A percentile compares a stretch with the other conserved stretches of the same genome.
Evolutionary conservation across 2,113 vertebrate genomes (phyloP).

Genomic region (Erythrolamprus reginae): DNA sequence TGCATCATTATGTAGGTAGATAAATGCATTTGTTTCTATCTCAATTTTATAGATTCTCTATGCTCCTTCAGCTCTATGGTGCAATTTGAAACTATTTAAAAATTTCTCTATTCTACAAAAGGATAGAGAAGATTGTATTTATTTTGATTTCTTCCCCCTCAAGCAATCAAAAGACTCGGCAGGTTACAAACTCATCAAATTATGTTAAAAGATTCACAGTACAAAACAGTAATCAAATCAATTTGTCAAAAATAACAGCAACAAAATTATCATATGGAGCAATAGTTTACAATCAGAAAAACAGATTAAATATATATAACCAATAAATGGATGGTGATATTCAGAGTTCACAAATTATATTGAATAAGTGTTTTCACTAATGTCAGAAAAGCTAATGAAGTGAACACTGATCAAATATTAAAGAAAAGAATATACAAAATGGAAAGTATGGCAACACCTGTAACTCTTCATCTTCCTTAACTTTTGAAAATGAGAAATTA

Average conservation of each 20-base stretch:
- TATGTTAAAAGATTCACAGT: not conserved
- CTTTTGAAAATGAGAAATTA: not conserved
- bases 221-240: not conserved
- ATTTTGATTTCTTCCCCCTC: not conserved
- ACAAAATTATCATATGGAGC: not conserved
- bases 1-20: not conserved
- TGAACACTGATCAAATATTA: not conserved
- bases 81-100: not conserved
- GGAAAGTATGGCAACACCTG: not conserved
- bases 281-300: not conserved
- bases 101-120: not conserved
- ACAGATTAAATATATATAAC: not conserved
- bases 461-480: not conserved
- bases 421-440: not conserved
- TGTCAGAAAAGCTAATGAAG: not conserved
- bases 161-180: not conserved
- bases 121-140: not conserved
- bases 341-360: not conserved
- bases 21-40: not conserved
- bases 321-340: not conserved
- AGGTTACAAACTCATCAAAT: not conserved
- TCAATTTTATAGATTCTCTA: not conserved
- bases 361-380: not conserved
- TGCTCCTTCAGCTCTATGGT: not conserved
- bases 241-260: not conserved